Percentiles rank a stretch among this genome's conserved stretches.
Conservation (phyloP, 2,797 vertebrate genomes). For the Sylvia borin region DNA sequence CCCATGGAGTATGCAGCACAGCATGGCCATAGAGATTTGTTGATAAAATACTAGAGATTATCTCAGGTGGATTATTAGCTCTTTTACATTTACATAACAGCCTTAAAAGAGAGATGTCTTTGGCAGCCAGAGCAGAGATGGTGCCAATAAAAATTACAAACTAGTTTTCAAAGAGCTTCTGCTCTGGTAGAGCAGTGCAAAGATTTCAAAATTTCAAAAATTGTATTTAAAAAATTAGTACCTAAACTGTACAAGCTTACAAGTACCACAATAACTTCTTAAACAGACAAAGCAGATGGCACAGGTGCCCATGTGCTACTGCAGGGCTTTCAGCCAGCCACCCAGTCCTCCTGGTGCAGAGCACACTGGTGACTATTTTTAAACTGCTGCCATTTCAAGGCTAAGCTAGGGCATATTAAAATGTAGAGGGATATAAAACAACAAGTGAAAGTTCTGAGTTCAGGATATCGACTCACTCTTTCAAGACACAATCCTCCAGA, state of each 20-base stretch:
- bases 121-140: neutral
- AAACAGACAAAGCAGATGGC: neutral
- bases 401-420: neutral
- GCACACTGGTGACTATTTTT: neutral
- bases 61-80: neutral
- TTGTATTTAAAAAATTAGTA: neutral
- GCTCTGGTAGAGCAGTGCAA: neutral
- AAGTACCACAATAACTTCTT: neutral
- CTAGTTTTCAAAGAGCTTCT: neutral
- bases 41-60: neutral
- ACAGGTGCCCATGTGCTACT: neutral
- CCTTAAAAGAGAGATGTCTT: neutral
- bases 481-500: neutral
- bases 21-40: neutral
- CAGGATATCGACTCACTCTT: neutral
- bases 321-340: neutral
- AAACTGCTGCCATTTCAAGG: neutral
- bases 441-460: neutral
- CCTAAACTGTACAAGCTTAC: neutral
- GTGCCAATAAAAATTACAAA: neutral
- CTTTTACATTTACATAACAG: neutral
- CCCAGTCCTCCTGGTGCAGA: neutral
- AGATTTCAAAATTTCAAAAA: neutral
- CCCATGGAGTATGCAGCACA: neutral
- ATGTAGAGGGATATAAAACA: neutral